Conservation (phyloP, 1,140 invertebrate species). For the Antheraea pernyi region DNA sequence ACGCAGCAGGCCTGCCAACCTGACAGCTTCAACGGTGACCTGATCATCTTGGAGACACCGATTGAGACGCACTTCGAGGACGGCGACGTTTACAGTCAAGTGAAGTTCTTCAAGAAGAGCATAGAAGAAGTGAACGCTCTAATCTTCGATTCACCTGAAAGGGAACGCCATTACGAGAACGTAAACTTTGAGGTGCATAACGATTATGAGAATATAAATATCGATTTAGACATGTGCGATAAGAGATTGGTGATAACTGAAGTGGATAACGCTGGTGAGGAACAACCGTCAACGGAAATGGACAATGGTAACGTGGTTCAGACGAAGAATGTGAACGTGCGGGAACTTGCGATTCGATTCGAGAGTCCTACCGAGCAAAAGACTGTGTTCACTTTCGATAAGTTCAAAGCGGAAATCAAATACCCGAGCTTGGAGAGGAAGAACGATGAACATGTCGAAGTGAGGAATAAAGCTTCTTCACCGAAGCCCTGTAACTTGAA, state of each 20-base stretch:
- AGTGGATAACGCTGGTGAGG: conserved; percentile 28
- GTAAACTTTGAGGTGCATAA: conserved; percentile 61
- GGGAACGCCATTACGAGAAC: conserved; percentile 54
- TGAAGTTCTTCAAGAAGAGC: conserved; percentile 86
- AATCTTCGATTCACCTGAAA: conserved; percentile 69
- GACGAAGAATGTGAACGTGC: conserved; percentile 72
- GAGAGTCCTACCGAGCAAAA: conserved; percentile 79
- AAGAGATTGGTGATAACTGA: conserved; percentile 46
- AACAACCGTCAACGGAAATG: conserved; percentile 32
- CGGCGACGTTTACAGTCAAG: conserved; percentile 85
- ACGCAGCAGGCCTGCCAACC: conserved; percentile 79
- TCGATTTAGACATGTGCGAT: conserved; percentile 67
- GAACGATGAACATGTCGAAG: conserved; percentile 31
- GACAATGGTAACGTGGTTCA: conserved; percentile 66
- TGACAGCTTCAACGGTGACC: conserved; percentile 50
- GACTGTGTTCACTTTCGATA: conserved; percentile 67
- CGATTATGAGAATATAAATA: conserved; percentile 78
- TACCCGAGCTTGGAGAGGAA: conserved; percentile 53
- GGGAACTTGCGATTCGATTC: conserved; percentile 80
- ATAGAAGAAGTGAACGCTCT: conserved; percentile 88
- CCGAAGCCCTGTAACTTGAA: conserved; percentile 72
- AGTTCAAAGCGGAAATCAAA: conserved; percentile 65
- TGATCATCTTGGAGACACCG: conserved; percentile 69
- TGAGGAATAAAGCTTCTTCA: conserved; percentile 42
- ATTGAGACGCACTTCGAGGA: conserved; percentile 45